Evolutionary conservation across 2,888 invertebrate species (phyloP), one percentile per base, ranked within the genome.

Genomic region (Polydesmus complanatus): DNA sequence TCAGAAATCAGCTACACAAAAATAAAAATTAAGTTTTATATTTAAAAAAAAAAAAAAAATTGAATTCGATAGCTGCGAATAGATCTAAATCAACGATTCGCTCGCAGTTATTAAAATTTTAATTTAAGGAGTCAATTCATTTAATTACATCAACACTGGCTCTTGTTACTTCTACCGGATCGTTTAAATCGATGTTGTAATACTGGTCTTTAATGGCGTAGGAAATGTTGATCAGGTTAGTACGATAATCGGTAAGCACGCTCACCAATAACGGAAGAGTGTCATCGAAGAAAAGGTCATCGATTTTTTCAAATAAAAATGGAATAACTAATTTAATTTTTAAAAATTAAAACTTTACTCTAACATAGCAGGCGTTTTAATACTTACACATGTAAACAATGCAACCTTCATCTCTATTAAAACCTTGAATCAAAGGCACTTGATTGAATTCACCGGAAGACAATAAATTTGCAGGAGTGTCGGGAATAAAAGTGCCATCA

Each of bases 131-230:
- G 19, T 26, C 25, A 53, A 53, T 19, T 22, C 25, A 1, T 21
- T 19, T 3, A 14, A 50, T 22, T 21, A 19, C 2, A 26, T 58
- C 58, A 5, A 58, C 26, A n/a, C 26, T 51, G 3, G 58, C 26
- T n/a, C 58, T 21, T 5, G 51, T 27, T 25, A 58, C 58, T 23
- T 50, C 58, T 3, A 26, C 27, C 19, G 25, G 50, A 27, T 58
- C 51, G 37, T 37, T 37, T 8, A 37, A 14, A 14, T 37, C 14
- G 37, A 37, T 54, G 3, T 50, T 19, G 25, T 54, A 59, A 59
- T 59, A 59, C n/a, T 54, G n/a, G 21, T 53, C 59, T 54, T 59
- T 59, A 11, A 59, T 54, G 25, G 59, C 59, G 25, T 59, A 59
- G n/a, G 59, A 59, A 1, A 59, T 51, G 48, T 59, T 59, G n/a